Conservation (phyloP, 1,140 invertebrate species). For the Drosophila nasuta region DNA sequence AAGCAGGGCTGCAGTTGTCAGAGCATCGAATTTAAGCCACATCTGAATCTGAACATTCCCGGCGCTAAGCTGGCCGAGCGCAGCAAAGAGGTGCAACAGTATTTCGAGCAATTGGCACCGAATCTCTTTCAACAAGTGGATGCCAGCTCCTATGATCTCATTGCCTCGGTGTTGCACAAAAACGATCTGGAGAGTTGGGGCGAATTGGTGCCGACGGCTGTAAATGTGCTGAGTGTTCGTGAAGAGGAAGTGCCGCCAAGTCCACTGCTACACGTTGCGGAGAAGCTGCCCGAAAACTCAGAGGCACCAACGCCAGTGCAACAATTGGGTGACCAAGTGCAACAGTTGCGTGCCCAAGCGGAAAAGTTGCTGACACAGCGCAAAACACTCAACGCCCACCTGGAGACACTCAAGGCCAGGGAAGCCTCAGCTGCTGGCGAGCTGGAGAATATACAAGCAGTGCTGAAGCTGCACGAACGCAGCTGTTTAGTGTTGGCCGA, state of each 20-base stretch:
- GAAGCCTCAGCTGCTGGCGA: slow-evolving; percentile 40
- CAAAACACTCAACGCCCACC: slow-evolving; percentile 42
- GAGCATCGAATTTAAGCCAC: slow-evolving; percentile 68
- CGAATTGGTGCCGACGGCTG: slow-evolving; percentile 25
- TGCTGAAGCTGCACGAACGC: slow-evolving; percentile 73
- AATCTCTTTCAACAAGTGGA: slow-evolving; percentile 81
- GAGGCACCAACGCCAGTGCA: slow-evolving; percentile 39
- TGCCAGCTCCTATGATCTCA: slow-evolving; percentile 64
- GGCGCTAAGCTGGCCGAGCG: slow-evolving; percentile 45
- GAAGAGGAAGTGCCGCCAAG: slow-evolving; percentile 34
- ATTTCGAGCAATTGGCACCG: slow-evolving; percentile 71
- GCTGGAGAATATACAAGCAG: slow-evolving; percentile 52
- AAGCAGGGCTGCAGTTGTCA: slow-evolving; percentile 61
- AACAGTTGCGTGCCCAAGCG: slow-evolving; percentile 64
- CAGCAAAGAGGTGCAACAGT: slow-evolving; percentile 60
- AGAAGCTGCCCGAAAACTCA: not conserved
- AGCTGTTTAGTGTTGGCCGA: slow-evolving; percentile 76
- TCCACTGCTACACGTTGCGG: not conserved
- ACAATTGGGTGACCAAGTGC: slow-evolving; percentile 61
- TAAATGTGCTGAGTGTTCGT: not conserved
- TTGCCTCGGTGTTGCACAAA: slow-evolving; percentile 81
- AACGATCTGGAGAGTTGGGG: slow-evolving; percentile 76
- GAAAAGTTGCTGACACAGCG: slow-evolving; percentile 59
- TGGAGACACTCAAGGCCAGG: slow-evolving; percentile 35
- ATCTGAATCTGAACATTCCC: slow-evolving; percentile 76